Base-by-base conservation (phyloP, 2,888 invertebrate species). In the Holacanthella duospinosa region DNA sequence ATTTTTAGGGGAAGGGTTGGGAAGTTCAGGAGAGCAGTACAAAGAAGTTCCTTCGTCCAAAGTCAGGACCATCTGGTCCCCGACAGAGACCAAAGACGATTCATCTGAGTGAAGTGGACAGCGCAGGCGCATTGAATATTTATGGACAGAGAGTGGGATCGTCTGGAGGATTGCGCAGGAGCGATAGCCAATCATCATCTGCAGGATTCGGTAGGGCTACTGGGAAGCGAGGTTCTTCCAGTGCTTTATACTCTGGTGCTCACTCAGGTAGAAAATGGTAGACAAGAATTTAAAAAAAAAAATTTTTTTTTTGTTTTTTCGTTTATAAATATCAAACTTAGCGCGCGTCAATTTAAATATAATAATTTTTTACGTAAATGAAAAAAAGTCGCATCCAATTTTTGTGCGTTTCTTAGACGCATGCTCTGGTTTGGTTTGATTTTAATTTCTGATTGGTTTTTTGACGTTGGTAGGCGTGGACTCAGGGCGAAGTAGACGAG, bases 1-100 rank as follows among this genome's bases (percentile, higher is more conserved):
- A 4, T 56, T 28, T 62, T 62, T 24, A 71, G 72, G 69, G 64
- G 1, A 69, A 70, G 59, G 71, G 69, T 21, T 71, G 71, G 71
- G 70, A 73, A 65, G 71, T 71, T 28, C 70, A 71, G 62, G 72
- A 73, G 66, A 70, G 68, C 61, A 71, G 69, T 64, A 64, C 72
- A 27, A 73, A 73, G 55, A 67, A 65, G 54, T 71, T 73, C 64
- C 79, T 86, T 78, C 79, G 87, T 71, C 80, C 82, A 66, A 86
- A 85, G 77, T 81, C 81, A 61, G 80, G 82, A 59, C 76, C 66
- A 58, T 64, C 72, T 28, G 71, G 71, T 58, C 69, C 75, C 36
- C 83, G 90, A 68, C 90, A 89, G 54, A 81, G 92, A 29, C 92
- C 92, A 59, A 92, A 92, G 80, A 93, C 92, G 54, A 91, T 93